A percentile compares a stretch with the other conserved stretches of the same genome.
These are phyloP conservation scores for Catocala sponsa DNA, from an alignment of 2,888 invertebrate genomes.

Conservation along the genomic window DNA sequence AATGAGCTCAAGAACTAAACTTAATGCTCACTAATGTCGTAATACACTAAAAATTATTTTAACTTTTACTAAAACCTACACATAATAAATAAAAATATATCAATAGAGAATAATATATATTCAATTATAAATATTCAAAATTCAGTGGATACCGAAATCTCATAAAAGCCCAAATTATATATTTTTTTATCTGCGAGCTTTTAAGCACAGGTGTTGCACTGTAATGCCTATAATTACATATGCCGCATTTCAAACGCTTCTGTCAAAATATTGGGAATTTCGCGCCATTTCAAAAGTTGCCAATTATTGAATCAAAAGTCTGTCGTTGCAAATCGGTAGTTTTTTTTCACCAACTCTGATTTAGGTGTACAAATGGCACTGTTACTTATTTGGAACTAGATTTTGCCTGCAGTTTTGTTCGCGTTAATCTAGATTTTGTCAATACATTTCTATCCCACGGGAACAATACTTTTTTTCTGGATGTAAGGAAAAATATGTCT, in stretches of 20 bases:
- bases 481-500: too few species aligned
- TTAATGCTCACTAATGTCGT: too few species aligned
- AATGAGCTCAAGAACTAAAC: too few species aligned
- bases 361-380: not conserved
- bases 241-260: slow-evolving; percentile 67
- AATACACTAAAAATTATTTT: too few species aligned
- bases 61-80: too few species aligned
- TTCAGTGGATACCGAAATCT: not conserved
- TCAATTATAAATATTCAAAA: too few species aligned
- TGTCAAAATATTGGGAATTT: slow-evolving; percentile 75
- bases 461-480: too few species aligned
- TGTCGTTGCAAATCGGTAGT: not conserved
- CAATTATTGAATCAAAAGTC: slow-evolving; percentile 15
- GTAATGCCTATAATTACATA: slow-evolving; percentile 69
- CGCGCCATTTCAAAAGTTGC: not conserved
- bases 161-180: not conserved
- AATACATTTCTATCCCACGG: too few species aligned
- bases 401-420: too few species aligned
- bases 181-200: not conserved
- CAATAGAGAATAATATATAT: too few species aligned
- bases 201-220: slow-evolving; percentile 27
- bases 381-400: not conserved
- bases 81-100: too few species aligned
- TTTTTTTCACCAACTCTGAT: slow-evolving; percentile 9
- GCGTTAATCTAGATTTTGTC: too few species aligned